Evolutionary conservation across 2,113 vertebrate genomes (phyloP).

Genomic region (Bubo blakistoni): DNA sequence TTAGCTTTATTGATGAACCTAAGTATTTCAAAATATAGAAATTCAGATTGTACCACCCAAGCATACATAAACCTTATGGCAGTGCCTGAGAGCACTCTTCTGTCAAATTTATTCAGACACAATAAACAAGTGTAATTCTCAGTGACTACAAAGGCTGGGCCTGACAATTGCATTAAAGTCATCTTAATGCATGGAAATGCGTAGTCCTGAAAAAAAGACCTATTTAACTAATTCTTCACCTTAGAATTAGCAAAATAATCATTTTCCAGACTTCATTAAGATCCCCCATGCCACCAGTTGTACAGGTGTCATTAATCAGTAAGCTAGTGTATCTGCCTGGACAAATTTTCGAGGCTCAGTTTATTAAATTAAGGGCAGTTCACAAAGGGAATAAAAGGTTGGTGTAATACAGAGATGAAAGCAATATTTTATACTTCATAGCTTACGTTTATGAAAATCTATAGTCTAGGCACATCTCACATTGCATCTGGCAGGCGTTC

Average conservation of each 20-base stretch:
- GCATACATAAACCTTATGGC: neutral
- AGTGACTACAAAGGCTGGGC: neutral
- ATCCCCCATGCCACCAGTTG: neutral
- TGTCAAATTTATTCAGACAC: slow-evolving; percentile 14
- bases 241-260: neutral
- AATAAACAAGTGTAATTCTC: neutral
- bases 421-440: neutral
- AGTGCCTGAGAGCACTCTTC: neutral
- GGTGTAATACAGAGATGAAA: neutral
- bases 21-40: slow-evolving; percentile 42
- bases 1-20: slow-evolving; percentile 56
- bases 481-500: neutral
- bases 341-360: neutral
- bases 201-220: neutral
- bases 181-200: neutral
- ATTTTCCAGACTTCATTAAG: neutral
- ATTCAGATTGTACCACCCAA: neutral
- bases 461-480: neutral
- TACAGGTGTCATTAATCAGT: neutral
- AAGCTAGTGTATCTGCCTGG: neutral
- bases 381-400: neutral
- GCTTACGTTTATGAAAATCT: neutral
- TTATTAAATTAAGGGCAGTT: neutral
- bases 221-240: neutral
- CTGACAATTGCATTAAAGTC: neutral